Conservation (phyloP, 1,140 invertebrate species). For the Penaeus chinensis region DNA sequence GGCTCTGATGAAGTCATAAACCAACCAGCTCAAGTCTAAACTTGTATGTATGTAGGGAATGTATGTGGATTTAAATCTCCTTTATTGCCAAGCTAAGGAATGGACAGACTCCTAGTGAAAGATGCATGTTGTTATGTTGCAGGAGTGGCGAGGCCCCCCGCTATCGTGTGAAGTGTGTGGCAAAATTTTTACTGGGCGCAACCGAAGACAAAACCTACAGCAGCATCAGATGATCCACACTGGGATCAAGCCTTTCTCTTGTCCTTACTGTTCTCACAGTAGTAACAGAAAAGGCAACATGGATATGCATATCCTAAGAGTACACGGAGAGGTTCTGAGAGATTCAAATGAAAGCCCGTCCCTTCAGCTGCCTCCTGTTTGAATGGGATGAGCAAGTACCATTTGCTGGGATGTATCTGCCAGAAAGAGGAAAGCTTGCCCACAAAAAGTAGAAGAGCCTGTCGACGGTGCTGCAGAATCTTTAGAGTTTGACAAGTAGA, state of each 20-base stretch:
- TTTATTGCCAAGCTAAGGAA: constrained; percentile 32
- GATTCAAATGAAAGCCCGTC: not conserved
- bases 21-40: constrained; percentile 50
- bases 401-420: too few relatives aligned
- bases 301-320: constrained; percentile 55
- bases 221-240: constrained; percentile 58
- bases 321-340: constrained; percentile 28
- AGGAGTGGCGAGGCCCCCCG: constrained; percentile 52
- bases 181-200: constrained; percentile 54
- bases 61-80: constrained; percentile 44
- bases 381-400: not conserved
- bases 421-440: too few relatives aligned
- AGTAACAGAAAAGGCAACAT: constrained; percentile 56
- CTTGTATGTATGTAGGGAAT: constrained; percentile 53
- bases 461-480: too few relatives aligned
- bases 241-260: constrained; percentile 50
- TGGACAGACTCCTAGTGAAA: constrained; percentile 50
- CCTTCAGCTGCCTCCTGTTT: constrained; percentile 12
- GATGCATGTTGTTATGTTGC: constrained; percentile 59
- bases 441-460: too few relatives aligned
- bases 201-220: constrained; percentile 56
- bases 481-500: not conserved
- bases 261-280: constrained; percentile 53
- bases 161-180: constrained; percentile 56
- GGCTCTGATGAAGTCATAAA: constrained; percentile 44